Evolutionary conservation across 2,797 vertebrate genomes (phyloP).

Genomic region (Atherinosoma microstoma): DNA sequence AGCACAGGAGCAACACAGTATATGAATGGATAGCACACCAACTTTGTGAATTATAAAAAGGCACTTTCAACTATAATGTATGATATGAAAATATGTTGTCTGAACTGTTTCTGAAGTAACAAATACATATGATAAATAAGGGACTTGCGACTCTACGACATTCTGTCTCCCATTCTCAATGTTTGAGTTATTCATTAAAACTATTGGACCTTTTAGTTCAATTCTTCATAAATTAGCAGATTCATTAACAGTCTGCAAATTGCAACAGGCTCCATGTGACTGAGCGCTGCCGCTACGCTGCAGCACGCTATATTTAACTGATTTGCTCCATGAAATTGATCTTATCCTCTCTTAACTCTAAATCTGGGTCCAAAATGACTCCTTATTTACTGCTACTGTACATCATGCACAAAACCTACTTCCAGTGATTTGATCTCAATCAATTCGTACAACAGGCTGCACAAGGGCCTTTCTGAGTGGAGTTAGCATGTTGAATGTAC

Average conservation of each 20-base stretch:
- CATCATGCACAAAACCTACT: not conserved
- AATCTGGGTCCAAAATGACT: not conserved
- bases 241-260: constrained; percentile 7
- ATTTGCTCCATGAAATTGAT: not conserved
- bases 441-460: not conserved
- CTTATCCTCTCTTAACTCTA: not conserved
- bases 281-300: not conserved
- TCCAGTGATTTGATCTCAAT: not conserved
- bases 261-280: constrained; percentile 7
- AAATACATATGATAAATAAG: constrained; percentile 35
- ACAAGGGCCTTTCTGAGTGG: too few relatives aligned
- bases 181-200: constrained; percentile 20
- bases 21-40: constrained; percentile 2
- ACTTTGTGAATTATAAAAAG: constrained; percentile 12
- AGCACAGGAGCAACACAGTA: constrained; percentile 16
- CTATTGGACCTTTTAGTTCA: constrained; percentile 2
- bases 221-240: constrained; percentile 14
- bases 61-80: constrained; percentile 11
- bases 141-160: constrained; percentile 16
- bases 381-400: too few relatives aligned
- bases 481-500: not conserved
- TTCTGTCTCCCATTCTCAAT: constrained; percentile 14
- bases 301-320: not conserved
- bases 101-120: constrained; percentile 27
- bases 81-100: constrained; percentile 29